Conservation (phyloP, 2,888 invertebrate species). For the Adelognathus sp. region DNA sequence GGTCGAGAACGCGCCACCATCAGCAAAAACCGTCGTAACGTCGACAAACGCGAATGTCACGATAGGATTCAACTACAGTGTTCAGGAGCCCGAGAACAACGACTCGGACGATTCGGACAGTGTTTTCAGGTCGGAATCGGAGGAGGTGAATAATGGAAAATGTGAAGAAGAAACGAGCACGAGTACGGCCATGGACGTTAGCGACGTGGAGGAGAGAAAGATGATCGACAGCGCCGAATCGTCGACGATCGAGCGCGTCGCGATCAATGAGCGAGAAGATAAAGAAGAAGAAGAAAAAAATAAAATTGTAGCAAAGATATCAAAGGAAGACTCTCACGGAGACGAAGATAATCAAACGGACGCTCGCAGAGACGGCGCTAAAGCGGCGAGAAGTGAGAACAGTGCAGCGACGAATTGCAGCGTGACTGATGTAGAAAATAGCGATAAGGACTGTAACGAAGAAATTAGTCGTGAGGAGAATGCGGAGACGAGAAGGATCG, state of each 20-base stretch:
- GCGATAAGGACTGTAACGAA: not conserved
- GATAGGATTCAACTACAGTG: constrained; percentile 67
- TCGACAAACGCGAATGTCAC: constrained; percentile 70
- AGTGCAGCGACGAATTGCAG: not conserved
- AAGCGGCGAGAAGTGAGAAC: not conserved
- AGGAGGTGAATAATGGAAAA: constrained; percentile 33
- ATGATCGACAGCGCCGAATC: not conserved
- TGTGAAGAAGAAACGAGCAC: constrained; percentile 31
- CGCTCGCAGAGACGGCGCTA: not conserved
- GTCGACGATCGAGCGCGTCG: not conserved
- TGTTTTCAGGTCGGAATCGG: constrained; percentile 59
- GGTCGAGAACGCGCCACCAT: constrained; percentile 68
- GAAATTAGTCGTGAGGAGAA: not conserved
- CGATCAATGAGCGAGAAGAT: not conserved
- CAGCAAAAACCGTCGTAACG: constrained; percentile 81
- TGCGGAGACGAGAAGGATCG: not conserved
- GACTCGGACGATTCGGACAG: constrained; percentile 67
- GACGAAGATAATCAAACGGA: constrained; percentile 25
- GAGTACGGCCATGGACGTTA: constrained; percentile 36
- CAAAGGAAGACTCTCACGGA: not conserved
- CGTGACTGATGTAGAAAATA: not conserved
- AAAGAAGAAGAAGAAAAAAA: constrained; percentile 2
- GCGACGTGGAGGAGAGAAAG: constrained; percentile 5
- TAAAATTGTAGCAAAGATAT: not conserved
- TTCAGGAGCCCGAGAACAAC: constrained; percentile 55